phyloP scores from a whole-genome alignment of 2,888 invertebrate genomes.

The Lymantria dispar region DNA sequence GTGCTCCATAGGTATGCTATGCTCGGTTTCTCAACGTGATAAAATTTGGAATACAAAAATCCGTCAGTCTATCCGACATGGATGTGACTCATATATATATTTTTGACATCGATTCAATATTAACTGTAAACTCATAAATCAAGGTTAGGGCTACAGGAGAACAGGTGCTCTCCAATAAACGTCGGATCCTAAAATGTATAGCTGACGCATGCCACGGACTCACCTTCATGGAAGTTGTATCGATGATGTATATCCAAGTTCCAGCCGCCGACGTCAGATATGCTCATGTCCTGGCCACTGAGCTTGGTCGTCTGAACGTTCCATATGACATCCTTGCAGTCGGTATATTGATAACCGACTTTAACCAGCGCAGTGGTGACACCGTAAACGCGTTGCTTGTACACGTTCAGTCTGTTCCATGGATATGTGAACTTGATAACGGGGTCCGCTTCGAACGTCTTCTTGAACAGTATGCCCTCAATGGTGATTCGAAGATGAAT shows the following conservation, averaged over 20 bases:
- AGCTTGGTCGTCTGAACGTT: conserved; percentile 97
- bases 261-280: conserved; percentile 98
- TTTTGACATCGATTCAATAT: too few relatives aligned
- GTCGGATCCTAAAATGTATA: too few relatives aligned
- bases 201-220: too few relatives aligned
- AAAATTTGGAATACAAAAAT: too few relatives aligned
- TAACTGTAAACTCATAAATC: too few relatives aligned
- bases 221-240: conserved; percentile 98
- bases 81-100: too few relatives aligned
- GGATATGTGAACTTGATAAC: conserved; percentile 98
- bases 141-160: too few relatives aligned
- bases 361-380: conserved; percentile 96
- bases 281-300: conserved; percentile 97
- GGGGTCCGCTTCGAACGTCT: conserved; percentile 97
- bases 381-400: conserved; percentile 97
- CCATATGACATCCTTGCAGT: conserved; percentile 97
- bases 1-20: too few relatives aligned
- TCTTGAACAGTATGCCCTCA: conserved; percentile 96
- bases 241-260: conserved; percentile 98
- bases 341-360: conserved; percentile 97
- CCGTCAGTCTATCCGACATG: too few relatives aligned
- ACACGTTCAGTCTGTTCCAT: conserved; percentile 98
- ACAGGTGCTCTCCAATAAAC: too few relatives aligned
- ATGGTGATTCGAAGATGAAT: conserved; percentile 96
- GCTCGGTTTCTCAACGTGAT: too few relatives aligned